Evolutionary conservation across 2,888 invertebrate genomes (phyloP).

Genomic region (Torymus aiolomorphi): DNA sequence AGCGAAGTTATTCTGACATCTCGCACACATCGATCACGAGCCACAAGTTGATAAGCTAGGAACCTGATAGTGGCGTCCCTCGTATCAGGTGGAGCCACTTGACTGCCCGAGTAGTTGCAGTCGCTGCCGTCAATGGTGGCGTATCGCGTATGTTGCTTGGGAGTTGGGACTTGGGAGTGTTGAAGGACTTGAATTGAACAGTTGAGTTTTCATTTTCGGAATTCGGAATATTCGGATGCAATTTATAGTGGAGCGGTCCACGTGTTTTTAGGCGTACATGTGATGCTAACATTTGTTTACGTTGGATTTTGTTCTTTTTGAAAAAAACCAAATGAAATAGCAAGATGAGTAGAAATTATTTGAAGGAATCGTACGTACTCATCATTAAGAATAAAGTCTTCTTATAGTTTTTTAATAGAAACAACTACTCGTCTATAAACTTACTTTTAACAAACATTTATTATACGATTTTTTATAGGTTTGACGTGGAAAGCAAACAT

Average conservation of each 20-base stretch:
- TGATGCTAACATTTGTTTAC: not conserved
- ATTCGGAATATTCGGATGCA: no score
- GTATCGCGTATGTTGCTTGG: no score
- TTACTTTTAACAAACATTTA: constrained; percentile 2
- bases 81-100: constrained; percentile 32
- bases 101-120: not conserved
- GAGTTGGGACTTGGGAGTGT: no score
- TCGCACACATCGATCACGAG: constrained; percentile 16
- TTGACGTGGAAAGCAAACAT: constrained; percentile 83
- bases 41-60: constrained; percentile 49
- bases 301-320: not conserved
- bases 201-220: not conserved
- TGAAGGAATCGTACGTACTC: constrained; percentile 68
- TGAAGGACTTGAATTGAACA: not conserved
- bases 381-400: not conserved
- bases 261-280: not conserved
- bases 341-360: constrained; percentile 62
- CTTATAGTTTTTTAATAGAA: constrained; percentile 13
- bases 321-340: constrained; percentile 23
- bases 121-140: not conserved
- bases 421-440: not conserved
- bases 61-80: constrained; percentile 18
- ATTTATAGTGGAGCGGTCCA: not conserved
- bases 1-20: not conserved
- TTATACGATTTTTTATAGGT: constrained; percentile 77